A percentile compares a stretch with the other conserved stretches of the same genome.
Evolutionary conservation across 2,888 invertebrate genomes (phyloP).

Genomic region (Tigriopus californicus): DNA sequence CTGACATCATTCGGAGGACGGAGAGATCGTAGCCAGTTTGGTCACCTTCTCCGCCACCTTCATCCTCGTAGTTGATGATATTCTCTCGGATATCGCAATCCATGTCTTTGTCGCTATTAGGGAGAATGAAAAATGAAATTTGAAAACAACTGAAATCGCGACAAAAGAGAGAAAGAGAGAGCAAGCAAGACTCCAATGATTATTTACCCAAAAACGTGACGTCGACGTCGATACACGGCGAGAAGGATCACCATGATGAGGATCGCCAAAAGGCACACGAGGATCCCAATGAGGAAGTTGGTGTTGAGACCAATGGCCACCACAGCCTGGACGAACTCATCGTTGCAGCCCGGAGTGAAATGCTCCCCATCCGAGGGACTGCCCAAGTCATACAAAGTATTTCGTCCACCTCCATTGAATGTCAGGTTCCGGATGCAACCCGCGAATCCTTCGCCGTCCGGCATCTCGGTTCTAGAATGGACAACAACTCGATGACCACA

Average conservation of each 20-base stretch:
- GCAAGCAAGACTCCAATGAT: too few species aligned
- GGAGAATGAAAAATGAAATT: conserved; percentile 32
- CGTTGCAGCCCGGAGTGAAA: conserved; percentile 51
- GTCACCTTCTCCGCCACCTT: conserved; percentile 95
- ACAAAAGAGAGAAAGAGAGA: neutral
- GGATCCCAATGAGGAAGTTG: conserved; percentile 70
- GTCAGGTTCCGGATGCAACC: conserved; percentile 85
- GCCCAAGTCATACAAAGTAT: conserved; percentile 62
- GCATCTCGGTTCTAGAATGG: conserved; percentile 39
- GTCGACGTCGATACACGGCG: conserved; percentile 55
- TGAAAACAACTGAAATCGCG: neutral
- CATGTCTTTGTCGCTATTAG: conserved; percentile 63
- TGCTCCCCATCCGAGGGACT: conserved; percentile 47
- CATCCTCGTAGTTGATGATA: conserved; percentile 92
- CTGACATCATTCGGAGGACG: conserved; percentile 36
- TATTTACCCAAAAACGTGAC: conserved; percentile 24
- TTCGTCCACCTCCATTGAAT: conserved; percentile 34
- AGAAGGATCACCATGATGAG: conserved; percentile 52
- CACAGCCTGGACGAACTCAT: conserved; percentile 41
- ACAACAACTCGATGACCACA: neutral
- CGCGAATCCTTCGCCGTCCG: conserved; percentile 49
- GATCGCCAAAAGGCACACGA: conserved; percentile 66
- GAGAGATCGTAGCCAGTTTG: conserved; percentile 70
- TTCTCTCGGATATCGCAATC: conserved; percentile 92
- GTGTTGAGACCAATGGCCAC: conserved; percentile 66